Percentiles rank a stretch among this genome's conserved stretches.
These are phyloP conservation scores for Drosophila repletoides DNA, from an alignment of 1,140 invertebrate genomes.

Conservation along the genomic window DNA sequence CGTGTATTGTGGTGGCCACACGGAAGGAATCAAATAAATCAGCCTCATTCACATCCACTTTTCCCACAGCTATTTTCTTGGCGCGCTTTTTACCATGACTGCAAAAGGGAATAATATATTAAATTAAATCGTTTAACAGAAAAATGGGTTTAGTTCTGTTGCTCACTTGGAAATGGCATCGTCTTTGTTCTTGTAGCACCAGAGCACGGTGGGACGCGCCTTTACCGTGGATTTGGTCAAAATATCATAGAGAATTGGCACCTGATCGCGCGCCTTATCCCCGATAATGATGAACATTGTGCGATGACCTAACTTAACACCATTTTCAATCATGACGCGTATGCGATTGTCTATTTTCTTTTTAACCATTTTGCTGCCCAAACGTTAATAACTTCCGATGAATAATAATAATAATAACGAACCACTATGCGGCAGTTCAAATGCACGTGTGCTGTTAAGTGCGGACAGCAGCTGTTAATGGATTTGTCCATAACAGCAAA, in stretches of 20 bases:
- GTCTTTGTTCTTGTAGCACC: constrained; percentile 99
- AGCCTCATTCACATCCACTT: constrained; percentile 96
- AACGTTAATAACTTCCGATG: too few relatives aligned
- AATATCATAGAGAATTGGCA: constrained; percentile 98
- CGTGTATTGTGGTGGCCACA: constrained; percentile 97
- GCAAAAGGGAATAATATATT: constrained; percentile 38
- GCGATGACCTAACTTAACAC: constrained; percentile 92
- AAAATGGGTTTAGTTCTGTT: neutral
- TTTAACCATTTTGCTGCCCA: constrained; percentile 89
- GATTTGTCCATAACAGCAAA: neutral
- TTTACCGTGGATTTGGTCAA: constrained; percentile 96
- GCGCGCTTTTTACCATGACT: constrained; percentile 97
- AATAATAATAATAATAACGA: constrained; percentile 2
- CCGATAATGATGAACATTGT: constrained; percentile 98
- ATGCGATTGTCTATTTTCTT: constrained; percentile 99
- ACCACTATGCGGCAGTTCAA: constrained; percentile 13
- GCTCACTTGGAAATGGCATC: constrained; percentile 90
- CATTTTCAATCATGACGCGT: constrained; percentile 98
- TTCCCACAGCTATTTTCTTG: constrained; percentile 95
- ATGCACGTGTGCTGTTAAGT: constrained; percentile 47
- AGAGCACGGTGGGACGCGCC: constrained; percentile 95
- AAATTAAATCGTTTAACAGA: neutral
- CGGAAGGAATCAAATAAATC: constrained; percentile 99
- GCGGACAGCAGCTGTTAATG: neutral
- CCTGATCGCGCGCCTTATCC: constrained; percentile 97